Percentiles rank a stretch among this genome's conserved stretches.
These are phyloP conservation scores for Lamellibrachia columna DNA, from an alignment of 2,888 invertebrate species.

Conservation along the genomic window DNA sequence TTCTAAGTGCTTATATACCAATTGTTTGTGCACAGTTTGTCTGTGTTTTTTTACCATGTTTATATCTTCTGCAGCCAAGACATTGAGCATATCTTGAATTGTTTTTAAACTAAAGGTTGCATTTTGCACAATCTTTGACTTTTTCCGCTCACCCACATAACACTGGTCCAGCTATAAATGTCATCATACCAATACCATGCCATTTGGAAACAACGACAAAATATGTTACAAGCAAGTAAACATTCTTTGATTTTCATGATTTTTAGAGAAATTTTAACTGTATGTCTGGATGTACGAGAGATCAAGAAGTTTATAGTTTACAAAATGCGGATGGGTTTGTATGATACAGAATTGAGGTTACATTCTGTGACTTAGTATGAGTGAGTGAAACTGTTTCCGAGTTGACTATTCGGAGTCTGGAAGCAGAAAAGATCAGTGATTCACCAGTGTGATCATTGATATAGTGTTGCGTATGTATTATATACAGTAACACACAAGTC, in stretches of 20 bases:
- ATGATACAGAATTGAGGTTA: neutral
- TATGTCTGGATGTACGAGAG: neutral
- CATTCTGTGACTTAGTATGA: neutral
- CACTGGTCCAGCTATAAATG: neutral
- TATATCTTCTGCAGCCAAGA: neutral
- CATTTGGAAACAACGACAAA: neutral
- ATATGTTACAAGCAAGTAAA: neutral
- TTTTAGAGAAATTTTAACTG: neutral
- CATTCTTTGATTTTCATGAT: neutral
- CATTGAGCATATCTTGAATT: neutral
- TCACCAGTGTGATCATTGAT: neutral
- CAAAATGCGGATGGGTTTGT: neutral
- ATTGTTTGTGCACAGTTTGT: neutral
- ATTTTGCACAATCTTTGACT: neutral
- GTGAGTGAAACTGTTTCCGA: neutral
- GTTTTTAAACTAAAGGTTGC: neutral
- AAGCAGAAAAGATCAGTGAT: neutral
- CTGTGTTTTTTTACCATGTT: neutral
- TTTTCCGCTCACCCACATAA: neutral
- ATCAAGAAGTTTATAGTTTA: neutral
- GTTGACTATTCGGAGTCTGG: too few species aligned
- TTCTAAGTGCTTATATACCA: neutral
- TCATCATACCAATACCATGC: neutral
- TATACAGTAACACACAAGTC: neutral
- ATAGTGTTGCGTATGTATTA: neutral